These are phyloP conservation scores for Xenopus laevis DNA, from an alignment of 2,113 vertebrate genomes.

Conservation along the genomic window DNA sequence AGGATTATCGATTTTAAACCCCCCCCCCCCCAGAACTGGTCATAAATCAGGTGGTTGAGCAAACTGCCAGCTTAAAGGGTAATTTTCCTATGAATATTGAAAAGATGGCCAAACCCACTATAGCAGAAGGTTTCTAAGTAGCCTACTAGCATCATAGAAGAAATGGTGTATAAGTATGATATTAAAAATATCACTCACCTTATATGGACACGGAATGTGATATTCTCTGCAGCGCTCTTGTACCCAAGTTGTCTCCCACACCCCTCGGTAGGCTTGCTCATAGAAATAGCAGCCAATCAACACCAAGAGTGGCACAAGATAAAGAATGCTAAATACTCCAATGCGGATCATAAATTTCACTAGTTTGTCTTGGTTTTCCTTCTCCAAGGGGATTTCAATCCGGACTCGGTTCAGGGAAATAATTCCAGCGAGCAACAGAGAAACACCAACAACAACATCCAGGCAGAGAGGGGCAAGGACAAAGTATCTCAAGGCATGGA, in stretches of 20 bases:
- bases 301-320: slow-evolving; percentile 87
- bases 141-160: no score
- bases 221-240: slow-evolving; percentile 87
- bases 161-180: no score
- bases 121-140: no score
- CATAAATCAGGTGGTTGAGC: no score
- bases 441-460: slow-evolving; percentile 88
- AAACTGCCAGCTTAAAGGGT: no score
- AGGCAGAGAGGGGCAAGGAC: slow-evolving; percentile 92
- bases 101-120: no score
- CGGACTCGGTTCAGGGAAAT: slow-evolving; percentile 93
- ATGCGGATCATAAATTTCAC: slow-evolving; percentile 99
- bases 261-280: slow-evolving; percentile 83
- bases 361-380: slow-evolving; percentile 97
- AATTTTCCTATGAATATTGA: no score
- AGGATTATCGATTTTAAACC: no score
- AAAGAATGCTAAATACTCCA: slow-evolving; percentile 92
- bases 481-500: slow-evolving; percentile 89
- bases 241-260: slow-evolving; percentile 96
- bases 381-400: slow-evolving; percentile 95
- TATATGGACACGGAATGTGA: slow-evolving; percentile 93
- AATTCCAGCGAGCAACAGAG: slow-evolving; percentile 89
- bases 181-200: slow-evolving; percentile 66
- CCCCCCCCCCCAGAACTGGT: no score
- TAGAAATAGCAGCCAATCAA: slow-evolving; percentile 96